Percentiles rank a stretch among this genome's conserved stretches.
Evolutionary conservation across 2,888 invertebrate genomes (phyloP).

Genomic region (Pyrgus malvae): DNA sequence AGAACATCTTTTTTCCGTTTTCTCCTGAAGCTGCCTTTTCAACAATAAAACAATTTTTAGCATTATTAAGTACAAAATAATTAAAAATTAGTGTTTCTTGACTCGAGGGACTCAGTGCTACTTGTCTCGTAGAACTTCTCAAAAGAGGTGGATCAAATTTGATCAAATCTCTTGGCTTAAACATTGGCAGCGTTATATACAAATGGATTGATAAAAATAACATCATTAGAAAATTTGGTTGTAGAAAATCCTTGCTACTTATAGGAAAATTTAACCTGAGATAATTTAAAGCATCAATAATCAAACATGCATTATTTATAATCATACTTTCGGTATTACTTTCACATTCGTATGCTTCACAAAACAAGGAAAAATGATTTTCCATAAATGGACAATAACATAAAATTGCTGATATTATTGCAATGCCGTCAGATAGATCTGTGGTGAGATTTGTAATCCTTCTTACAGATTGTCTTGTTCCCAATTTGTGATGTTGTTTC

Average conservation of each 20-base stretch:
- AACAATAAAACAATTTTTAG: slow-evolving; percentile 56
- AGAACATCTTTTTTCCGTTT: slow-evolving; percentile 61
- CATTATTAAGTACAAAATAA: slow-evolving; percentile 57
- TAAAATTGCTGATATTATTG: slow-evolving; percentile 77
- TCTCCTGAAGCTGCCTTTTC: slow-evolving; percentile 60
- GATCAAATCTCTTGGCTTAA: slow-evolving; percentile 65
- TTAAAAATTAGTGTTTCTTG: slow-evolving; percentile 65
- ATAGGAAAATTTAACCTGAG: slow-evolving; percentile 81
- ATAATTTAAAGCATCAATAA: slow-evolving; percentile 77
- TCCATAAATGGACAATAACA: slow-evolving; percentile 82
- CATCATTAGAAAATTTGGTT: slow-evolving; percentile 81
- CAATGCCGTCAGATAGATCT: slow-evolving; percentile 80
- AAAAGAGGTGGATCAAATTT: slow-evolving; percentile 71
- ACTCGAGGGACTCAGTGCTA: slow-evolving; percentile 62
- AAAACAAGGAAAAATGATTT: slow-evolving; percentile 64
- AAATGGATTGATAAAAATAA: slow-evolving; percentile 80
- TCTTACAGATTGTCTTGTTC: slow-evolving; percentile 48
- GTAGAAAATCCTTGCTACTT: slow-evolving; percentile 71
- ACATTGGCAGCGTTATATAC: slow-evolving; percentile 79
- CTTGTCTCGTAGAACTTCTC: slow-evolving; percentile 57
- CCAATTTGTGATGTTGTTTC: slow-evolving; percentile 48
- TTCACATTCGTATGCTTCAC: slow-evolving; percentile 61
- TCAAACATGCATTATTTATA: slow-evolving; percentile 81
- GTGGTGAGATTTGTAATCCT: slow-evolving; percentile 67
- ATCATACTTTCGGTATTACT: slow-evolving; percentile 52